Percentiles rank a stretch among this genome's conserved stretches.
Conservation (phyloP, 2,113 vertebrate genomes). For the Plestiodon gilberti region DNA sequence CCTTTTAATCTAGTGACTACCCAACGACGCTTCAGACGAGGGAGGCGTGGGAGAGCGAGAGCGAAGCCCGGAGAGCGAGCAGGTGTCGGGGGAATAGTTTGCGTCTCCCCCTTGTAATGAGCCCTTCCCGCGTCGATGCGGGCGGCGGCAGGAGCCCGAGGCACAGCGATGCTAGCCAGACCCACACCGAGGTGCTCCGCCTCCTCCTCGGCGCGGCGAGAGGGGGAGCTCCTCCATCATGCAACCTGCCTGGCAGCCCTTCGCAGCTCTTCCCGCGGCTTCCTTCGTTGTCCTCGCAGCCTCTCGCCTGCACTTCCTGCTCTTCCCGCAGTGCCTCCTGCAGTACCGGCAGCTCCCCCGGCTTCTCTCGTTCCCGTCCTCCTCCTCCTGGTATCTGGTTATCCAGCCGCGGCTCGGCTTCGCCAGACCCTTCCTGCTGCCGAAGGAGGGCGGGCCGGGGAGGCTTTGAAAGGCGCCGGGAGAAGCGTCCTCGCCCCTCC, state of each 20-base stretch:
- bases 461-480: not conserved
- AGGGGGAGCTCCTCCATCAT: not conserved
- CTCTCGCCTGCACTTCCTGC: not conserved
- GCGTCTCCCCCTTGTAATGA: no score
- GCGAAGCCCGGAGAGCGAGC: no score
- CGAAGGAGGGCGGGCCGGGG: not conserved
- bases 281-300: not conserved
- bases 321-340: conserved; percentile 9
- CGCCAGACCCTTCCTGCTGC: not conserved
- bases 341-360: not conserved
- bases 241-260: not conserved
- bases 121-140: no score
- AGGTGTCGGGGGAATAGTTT: no score
- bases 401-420: not conserved
- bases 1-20: no score
- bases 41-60: no score
- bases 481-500: not conserved
- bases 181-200: not conserved
- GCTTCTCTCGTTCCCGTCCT: not conserved
- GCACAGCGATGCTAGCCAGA: not conserved
- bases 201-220: not conserved
- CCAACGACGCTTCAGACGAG: no score
- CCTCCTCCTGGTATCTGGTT: not conserved
- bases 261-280: not conserved
- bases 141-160: not conserved